phyloP scores from a whole-genome alignment of 1,140 invertebrate genomes.

The Littorina saxatilis region DNA sequence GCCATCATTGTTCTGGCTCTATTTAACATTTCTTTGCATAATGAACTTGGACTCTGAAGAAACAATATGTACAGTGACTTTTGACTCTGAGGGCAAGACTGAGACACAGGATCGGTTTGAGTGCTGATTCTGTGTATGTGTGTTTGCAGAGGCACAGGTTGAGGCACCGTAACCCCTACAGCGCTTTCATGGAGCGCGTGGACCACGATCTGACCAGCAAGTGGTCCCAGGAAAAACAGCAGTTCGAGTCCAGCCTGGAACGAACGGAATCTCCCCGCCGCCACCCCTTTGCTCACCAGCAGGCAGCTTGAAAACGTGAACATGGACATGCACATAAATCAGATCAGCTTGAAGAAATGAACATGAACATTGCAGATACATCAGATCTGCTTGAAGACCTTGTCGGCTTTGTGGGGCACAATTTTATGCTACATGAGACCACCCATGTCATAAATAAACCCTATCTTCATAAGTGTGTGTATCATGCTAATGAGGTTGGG shows the following conservation, averaged over 20 bases:
- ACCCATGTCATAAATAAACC: too few species aligned
- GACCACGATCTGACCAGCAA: constrained; percentile 44
- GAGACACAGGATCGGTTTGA: too few species aligned
- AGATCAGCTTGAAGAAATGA: neutral
- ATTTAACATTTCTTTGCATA: too few species aligned
- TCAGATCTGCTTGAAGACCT: neutral
- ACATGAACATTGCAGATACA: neutral
- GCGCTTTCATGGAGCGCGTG: constrained; percentile 63
- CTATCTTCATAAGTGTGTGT: too few species aligned
- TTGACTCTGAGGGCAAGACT: too few species aligned
- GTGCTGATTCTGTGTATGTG: constrained; percentile 6
- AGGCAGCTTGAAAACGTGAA: neutral
- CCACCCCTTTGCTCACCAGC: neutral
- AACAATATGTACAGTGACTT: too few species aligned
- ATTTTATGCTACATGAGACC: too few species aligned
- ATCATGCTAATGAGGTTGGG: too few species aligned
- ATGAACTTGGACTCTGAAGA: too few species aligned
- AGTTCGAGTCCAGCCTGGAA: constrained; percentile 39
- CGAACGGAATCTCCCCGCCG: neutral
- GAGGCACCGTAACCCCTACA: constrained; percentile 56
- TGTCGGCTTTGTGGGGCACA: too few species aligned
- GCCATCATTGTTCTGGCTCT: too few species aligned
- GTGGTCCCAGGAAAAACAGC: constrained; percentile 54
- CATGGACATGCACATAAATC: neutral
- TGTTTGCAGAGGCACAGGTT: constrained; percentile 54